phyloP scores from a whole-genome alignment of 2,797 vertebrate genomes.

The Rhinogobio ventralis region DNA sequence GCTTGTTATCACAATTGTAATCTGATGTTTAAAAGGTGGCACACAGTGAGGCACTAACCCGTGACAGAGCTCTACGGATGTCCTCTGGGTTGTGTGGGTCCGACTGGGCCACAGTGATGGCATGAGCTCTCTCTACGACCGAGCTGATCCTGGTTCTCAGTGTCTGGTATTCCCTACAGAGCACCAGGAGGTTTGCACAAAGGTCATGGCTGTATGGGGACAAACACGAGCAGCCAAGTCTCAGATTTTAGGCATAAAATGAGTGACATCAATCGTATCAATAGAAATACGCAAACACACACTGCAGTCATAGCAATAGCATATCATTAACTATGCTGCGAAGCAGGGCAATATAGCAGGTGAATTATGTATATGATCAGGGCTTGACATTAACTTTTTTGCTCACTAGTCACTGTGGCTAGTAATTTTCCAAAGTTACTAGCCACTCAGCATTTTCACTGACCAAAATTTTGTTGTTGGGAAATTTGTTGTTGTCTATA shows the following conservation, averaged over 20 bases:
- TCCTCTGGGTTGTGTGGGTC: conserved; percentile 87
- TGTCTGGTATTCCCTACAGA: conserved; percentile 86
- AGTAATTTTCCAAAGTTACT: no score
- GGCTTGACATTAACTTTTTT: no score
- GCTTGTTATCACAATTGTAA: conserved; percentile 9
- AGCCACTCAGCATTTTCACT: no score
- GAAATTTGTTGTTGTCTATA: no score
- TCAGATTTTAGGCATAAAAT: neutral
- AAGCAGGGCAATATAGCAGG: no score
- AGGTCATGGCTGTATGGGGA: conserved; percentile 85
- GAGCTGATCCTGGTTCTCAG: conserved; percentile 81
- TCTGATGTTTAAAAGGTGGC: conserved; percentile 1
- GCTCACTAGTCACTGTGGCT: no score
- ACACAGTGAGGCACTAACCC: conserved; percentile 75
- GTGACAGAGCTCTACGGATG: conserved; percentile 81
- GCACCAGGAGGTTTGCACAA: conserved; percentile 81
- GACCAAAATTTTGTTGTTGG: no score
- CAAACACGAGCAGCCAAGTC: neutral
- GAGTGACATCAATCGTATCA: conserved; percentile 1
- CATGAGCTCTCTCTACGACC: conserved; percentile 81
- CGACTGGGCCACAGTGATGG: conserved; percentile 79
- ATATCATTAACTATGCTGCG: no score
- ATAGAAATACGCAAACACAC: neutral
- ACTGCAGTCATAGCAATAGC: neutral
- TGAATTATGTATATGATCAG: no score